A percentile compares a stretch with the other conserved stretches of the same genome.
Evolutionary conservation across 2,113 vertebrate genomes (phyloP).

Genomic region (Thryonomys swinderianus): DNA sequence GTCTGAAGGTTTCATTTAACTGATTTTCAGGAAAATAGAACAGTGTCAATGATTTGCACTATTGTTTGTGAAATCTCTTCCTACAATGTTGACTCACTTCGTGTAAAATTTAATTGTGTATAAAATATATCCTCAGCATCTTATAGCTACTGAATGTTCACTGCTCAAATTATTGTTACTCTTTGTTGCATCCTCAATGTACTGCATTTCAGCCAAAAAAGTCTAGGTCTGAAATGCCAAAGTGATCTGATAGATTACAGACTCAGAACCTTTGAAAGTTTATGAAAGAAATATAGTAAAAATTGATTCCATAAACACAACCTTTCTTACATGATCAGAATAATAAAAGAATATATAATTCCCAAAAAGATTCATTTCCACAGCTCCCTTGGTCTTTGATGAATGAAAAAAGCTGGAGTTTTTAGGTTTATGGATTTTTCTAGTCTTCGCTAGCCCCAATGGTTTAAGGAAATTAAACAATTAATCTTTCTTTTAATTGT

Average conservation of each 20-base stretch:
- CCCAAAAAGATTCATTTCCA: slow-evolving; percentile 60
- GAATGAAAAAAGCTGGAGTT: slow-evolving; percentile 65
- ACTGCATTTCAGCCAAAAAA: not conserved
- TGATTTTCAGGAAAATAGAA: not conserved
- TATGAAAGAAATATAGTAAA: slow-evolving; percentile 55
- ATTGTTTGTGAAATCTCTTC: slow-evolving; percentile 24
- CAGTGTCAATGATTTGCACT: not conserved
- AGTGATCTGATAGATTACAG: slow-evolving; percentile 44
- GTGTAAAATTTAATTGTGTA: not conserved
- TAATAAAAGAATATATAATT: slow-evolving; percentile 33
- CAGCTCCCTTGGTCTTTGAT: not conserved
- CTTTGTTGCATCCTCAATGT: not conserved
- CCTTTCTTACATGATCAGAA: not conserved
- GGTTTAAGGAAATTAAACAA: slow-evolving; percentile 83
- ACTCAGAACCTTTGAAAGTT: slow-evolving; percentile 39
- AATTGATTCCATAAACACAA: slow-evolving; percentile 51
- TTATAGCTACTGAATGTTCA: not conserved
- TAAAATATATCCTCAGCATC: slow-evolving; percentile 4
- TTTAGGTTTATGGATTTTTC: slow-evolving; percentile 67
- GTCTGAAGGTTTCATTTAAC: not conserved
- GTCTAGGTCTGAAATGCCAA: slow-evolving; percentile 28
- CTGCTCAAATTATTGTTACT: slow-evolving; percentile 14
- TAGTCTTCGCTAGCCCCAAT: slow-evolving; percentile 74
- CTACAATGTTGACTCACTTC: not conserved
- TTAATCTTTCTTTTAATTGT: slow-evolving; percentile 83